Percentiles rank a stretch among this genome's conserved stretches.
Conservation (phyloP, 2,797 vertebrate genomes). For the Mus caroli region DNA sequence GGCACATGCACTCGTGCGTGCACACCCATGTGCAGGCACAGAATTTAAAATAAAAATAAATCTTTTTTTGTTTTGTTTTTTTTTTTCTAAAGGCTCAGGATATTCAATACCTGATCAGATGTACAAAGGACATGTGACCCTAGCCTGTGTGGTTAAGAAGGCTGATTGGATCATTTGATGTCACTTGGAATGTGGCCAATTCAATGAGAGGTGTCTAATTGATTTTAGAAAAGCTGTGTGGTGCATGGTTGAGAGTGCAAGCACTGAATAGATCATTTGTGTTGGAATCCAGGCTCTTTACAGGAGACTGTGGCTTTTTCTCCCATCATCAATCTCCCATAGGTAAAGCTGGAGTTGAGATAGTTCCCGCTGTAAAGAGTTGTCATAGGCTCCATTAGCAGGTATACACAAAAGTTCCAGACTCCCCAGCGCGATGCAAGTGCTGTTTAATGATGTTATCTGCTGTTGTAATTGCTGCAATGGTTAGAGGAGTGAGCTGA, state of each 20-base stretch:
- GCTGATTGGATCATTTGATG: not conserved
- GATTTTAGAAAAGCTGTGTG: not conserved
- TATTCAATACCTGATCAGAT: not conserved
- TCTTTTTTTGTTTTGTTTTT: not conserved
- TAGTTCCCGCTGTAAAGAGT: not conserved
- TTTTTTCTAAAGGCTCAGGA: not conserved
- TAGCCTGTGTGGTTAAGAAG: not conserved
- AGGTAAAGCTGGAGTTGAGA: not conserved
- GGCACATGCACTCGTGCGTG: too few species aligned
- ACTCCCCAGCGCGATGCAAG: not conserved
- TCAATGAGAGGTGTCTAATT: not conserved
- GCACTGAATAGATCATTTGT: not conserved
- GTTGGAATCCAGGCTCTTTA: conserved; percentile 17
- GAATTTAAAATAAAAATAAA: not conserved
- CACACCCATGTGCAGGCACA: not conserved
- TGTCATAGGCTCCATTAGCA: not conserved
- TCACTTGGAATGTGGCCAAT: not conserved
- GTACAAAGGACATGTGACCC: not conserved
- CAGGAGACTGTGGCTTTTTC: not conserved
- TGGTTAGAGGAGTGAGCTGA: not conserved
- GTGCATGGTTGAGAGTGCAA: not conserved
- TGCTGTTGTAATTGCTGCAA: not conserved
- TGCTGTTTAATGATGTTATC: not conserved
- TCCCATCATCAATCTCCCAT: not conserved
- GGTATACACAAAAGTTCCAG: not conserved